A percentile compares a stretch with the other conserved stretches of the same genome.
Conservation (phyloP, 2,797 vertebrate species). For the Urocyon cinereoargenteus region DNA sequence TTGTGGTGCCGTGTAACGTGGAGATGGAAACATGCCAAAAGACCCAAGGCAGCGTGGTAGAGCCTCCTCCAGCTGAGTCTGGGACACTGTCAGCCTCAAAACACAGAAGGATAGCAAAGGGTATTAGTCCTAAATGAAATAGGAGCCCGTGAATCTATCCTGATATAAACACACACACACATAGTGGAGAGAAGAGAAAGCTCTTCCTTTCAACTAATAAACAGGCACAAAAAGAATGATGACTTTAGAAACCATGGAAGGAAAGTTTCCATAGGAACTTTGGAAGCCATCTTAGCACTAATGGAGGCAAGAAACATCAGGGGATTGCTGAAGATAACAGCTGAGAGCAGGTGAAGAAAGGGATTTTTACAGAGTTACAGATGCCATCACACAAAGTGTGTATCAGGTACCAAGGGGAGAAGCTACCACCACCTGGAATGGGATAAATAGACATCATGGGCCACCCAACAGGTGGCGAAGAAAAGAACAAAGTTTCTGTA, state of each 20-base stretch:
- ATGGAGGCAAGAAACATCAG: neutral
- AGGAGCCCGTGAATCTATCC: neutral
- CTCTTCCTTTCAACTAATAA: neutral
- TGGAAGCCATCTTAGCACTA: neutral
- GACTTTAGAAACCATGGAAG: too few relatives aligned
- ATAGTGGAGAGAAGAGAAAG: neutral
- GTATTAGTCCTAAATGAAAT: neutral
- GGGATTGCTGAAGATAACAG: neutral
- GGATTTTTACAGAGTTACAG: neutral
- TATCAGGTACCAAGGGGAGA: neutral
- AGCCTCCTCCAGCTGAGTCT: neutral
- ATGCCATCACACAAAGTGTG: neutral
- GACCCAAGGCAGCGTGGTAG: neutral
- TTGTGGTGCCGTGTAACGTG: neutral
- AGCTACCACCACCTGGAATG: neutral
- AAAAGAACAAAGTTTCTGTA: neutral
- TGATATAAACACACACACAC: neutral
- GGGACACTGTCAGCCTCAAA: neutral
- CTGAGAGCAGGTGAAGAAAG: neutral
- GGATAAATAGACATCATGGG: neutral
- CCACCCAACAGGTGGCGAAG: neutral
- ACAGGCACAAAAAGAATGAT: neutral
- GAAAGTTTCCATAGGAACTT: neutral
- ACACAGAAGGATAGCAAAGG: neutral
- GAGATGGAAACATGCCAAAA: neutral